Base-by-base conservation (phyloP, 1,140 invertebrate species). In the Fopius arisanus region DNA sequence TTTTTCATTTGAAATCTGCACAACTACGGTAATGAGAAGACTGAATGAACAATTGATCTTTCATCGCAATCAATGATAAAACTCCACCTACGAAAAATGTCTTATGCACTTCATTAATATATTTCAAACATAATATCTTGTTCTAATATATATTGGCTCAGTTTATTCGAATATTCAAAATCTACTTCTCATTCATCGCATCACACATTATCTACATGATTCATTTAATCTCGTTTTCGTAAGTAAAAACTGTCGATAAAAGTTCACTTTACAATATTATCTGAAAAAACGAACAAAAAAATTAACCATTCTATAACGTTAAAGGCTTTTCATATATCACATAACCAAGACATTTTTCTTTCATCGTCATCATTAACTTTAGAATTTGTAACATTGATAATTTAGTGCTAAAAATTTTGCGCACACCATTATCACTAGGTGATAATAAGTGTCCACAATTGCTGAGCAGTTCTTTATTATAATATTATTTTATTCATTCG, bases 171-270 rank as follows among this genome's bases (percentile, higher is more conserved):
- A 31, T 70, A 65, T 41, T 73, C 73, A 70, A 70, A 76, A 79
- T 69, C 78, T 75, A 66, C 72, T 59, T 77, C 67, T 75, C 67
- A 72, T 67, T 77, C 72, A 77, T 75, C 62, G 66, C 84, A 84
- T 84, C 73, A 78, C 84, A 85, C 84, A 85, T 76, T 85, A 84
- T 85, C 79, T 84, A 85, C 84, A 84, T 43, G 68, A 77, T 82
- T 59, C 10, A 28, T 26, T 62, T 62, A 65, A 31, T 65, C 41
- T 72, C 78, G 75, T 76, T 79, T n/a, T 82, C 78, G 77, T 68
- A 79, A 81, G 79, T 41, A 76, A 79, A 31, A 83, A 83, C 72
- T 72, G 66, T 79, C 70, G 77, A 78, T 80, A 78, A 33, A 79
- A 78, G 73, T 83, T 80, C 78, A 79, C 65, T 80, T 28, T 82